These are phyloP conservation scores for Gallinago media DNA, from an alignment of 2,113 vertebrate genomes.

Conservation along the genomic window DNA sequence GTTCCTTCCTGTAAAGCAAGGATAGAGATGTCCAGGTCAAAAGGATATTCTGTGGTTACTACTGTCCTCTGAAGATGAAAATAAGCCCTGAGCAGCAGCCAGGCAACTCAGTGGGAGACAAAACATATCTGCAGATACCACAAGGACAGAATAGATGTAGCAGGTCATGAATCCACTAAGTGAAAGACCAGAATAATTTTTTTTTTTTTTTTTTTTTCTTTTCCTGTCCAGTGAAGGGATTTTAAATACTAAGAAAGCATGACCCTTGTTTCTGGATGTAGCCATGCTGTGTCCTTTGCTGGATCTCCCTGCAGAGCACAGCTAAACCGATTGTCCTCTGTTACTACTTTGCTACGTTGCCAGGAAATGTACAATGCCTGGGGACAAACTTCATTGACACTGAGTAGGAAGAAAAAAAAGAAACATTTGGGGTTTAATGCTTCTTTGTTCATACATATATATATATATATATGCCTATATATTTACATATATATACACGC, in stretches of 20 bases:
- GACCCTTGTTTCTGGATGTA: neutral
- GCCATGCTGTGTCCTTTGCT: neutral
- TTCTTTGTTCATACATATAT: neutral
- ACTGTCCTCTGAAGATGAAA: neutral
- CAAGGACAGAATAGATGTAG: neutral
- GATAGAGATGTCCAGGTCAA: neutral
- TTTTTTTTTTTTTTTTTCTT: neutral
- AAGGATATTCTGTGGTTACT: neutral
- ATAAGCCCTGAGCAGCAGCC: neutral
- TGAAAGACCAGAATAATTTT: neutral
- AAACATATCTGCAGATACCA: neutral
- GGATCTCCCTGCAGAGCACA: neutral
- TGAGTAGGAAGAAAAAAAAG: neutral
- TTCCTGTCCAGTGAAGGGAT: neutral
- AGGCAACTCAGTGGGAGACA: neutral
- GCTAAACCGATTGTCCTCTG: neutral
- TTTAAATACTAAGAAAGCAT: neutral
- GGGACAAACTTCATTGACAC: neutral
- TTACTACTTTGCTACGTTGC: neutral
- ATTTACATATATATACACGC: neutral
- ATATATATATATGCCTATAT: neutral
- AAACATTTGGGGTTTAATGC: neutral
- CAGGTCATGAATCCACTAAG: neutral
- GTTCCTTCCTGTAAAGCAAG: neutral
- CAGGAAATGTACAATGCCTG: neutral